Evolutionary conservation across 2,113 vertebrate species (phyloP).

Genomic region (Passer montanus): DNA sequence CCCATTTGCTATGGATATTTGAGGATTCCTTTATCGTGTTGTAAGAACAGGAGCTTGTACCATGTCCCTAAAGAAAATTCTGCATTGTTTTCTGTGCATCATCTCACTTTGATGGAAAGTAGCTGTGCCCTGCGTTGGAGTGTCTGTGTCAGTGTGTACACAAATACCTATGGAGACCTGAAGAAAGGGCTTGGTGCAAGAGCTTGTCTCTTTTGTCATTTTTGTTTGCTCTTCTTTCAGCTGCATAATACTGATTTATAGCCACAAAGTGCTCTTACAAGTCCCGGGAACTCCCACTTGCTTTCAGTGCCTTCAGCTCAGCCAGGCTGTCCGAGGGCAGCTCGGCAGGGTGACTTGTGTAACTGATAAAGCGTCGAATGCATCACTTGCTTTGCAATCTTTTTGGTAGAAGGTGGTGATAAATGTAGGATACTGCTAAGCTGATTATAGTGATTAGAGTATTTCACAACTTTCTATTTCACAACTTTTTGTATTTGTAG

Average conservation of each 20-base stretch:
- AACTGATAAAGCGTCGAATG: neutral
- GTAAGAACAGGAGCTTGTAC: neutral
- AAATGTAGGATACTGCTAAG: slow-evolving; percentile 45
- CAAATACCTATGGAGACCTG: neutral
- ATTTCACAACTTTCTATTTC: slow-evolving; percentile 56
- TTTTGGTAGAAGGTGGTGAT: slow-evolving; percentile 48
- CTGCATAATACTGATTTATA: neutral
- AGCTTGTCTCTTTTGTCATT: neutral
- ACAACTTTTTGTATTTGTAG: slow-evolving; percentile 38
- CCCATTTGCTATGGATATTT: fast-evolving
- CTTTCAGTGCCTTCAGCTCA: neutral
- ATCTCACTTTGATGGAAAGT: neutral
- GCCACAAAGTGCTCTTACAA: neutral
- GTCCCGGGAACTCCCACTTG: neutral
- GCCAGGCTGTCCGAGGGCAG: neutral
- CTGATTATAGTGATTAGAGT: slow-evolving; percentile 30
- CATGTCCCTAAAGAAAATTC: neutral
- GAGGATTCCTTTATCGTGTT: neutral
- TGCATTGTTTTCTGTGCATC: neutral
- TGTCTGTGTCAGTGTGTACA: neutral
- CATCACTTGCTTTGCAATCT: slow-evolving; percentile 25
- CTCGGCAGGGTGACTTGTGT: neutral
- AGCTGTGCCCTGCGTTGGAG: neutral
- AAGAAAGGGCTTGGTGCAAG: neutral
- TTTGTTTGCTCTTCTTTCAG: neutral